These are phyloP conservation scores for Creontiades dilutus DNA, from an alignment of 2,888 invertebrate genomes.

Conservation along the genomic window DNA sequence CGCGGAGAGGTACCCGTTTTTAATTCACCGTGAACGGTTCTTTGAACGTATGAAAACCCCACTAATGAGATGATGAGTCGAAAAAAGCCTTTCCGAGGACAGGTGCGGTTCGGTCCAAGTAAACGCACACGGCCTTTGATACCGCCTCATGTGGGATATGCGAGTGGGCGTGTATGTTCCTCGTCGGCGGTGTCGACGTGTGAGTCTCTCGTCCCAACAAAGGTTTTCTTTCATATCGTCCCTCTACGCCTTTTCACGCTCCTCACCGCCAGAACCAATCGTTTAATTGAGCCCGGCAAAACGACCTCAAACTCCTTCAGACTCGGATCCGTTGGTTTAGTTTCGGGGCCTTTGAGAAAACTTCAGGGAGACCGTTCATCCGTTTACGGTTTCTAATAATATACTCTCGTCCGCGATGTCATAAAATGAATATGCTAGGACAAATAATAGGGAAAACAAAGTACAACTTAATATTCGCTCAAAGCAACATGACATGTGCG, in stretches of 20 bases:
- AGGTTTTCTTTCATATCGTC: neutral
- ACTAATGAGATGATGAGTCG: neutral
- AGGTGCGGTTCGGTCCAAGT: neutral
- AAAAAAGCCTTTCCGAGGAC: neutral
- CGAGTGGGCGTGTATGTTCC: neutral
- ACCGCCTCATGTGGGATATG: neutral
- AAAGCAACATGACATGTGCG: too few relatives aligned
- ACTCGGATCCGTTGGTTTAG: neutral
- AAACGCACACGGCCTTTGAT: neutral
- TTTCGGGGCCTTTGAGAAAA: neutral
- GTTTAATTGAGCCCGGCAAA: neutral
- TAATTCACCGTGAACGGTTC: constrained; percentile 1
- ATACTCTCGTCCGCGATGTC: neutral
- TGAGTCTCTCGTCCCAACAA: neutral
- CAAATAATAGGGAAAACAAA: too few relatives aligned
- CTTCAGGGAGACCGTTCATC: neutral
- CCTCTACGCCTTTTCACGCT: neutral
- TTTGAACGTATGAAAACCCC: neutral
- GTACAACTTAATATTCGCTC: too few relatives aligned
- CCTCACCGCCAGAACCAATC: neutral
- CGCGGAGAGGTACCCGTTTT: neutral
- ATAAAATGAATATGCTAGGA: too few relatives aligned
- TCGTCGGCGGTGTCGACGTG: neutral
- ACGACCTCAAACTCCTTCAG: neutral
- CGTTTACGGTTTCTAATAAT: neutral